Conservation (phyloP, 2,797 vertebrate species). For the Mico argentatus region DNA sequence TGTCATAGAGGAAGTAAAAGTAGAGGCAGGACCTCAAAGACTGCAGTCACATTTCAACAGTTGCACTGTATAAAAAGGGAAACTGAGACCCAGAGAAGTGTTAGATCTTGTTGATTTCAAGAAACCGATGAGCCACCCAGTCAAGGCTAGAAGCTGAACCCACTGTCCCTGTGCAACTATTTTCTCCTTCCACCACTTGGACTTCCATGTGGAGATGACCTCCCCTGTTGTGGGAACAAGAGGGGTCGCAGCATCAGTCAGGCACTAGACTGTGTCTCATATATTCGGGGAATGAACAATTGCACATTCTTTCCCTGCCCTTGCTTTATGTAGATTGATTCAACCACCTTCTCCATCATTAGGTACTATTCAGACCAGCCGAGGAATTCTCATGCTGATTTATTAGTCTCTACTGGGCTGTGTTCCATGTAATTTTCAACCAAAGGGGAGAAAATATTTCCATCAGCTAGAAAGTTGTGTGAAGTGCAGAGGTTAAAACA, state of each 20-base stretch:
- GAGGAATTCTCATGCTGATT: constrained; percentile 41
- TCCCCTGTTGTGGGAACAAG: background rate
- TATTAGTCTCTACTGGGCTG: constrained; percentile 51
- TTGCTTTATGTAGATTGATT: background rate
- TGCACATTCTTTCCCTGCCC: background rate
- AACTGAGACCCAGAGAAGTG: background rate
- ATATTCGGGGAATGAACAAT: background rate
- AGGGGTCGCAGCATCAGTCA: background rate
- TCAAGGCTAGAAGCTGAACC: background rate
- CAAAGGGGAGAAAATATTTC: constrained; percentile 57
- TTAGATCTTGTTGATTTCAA: background rate
- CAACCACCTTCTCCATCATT: background rate
- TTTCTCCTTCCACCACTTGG: background rate
- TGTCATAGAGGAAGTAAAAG: background rate
- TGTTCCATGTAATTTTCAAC: constrained; percentile 55
- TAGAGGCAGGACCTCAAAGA: background rate
- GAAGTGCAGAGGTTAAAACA: constrained; percentile 63
- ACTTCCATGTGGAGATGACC: background rate
- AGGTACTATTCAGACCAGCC: background rate
- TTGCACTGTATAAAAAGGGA: background rate
- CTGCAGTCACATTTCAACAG: background rate
- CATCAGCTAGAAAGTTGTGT: constrained; percentile 49
- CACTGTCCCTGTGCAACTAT: rapidly evolving
- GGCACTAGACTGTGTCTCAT: background rate
- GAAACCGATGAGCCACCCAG: background rate